These are phyloP conservation scores for Drosophila punjabiensis DNA, from an alignment of 1,140 invertebrate species.

Conservation along the genomic window DNA sequence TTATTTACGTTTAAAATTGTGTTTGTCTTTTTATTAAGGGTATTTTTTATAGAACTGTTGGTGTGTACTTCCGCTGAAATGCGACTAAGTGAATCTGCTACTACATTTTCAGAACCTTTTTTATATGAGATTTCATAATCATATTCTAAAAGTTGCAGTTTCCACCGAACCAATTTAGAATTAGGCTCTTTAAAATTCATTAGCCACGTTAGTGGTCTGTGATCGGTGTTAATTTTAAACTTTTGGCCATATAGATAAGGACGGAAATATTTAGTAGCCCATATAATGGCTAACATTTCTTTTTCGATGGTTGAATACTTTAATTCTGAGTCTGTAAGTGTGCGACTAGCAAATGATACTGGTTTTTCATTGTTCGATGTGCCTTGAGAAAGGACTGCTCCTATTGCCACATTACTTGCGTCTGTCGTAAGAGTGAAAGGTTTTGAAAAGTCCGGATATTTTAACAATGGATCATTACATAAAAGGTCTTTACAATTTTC, in stretches of 20 bases:
- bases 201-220: neutral
- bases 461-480: neutral
- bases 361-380: slow-evolving; percentile 2
- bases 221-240: neutral
- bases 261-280: neutral
- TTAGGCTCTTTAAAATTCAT: neutral
- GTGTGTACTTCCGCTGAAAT: slow-evolving; percentile 2
- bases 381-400: neutral
- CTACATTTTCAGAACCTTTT: neutral
- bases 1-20: slow-evolving; percentile 1
- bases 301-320: slow-evolving; percentile 24
- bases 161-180: neutral
- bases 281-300: slow-evolving; percentile 15
- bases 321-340: neutral
- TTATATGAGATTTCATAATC: neutral
- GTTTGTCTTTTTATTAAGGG: neutral
- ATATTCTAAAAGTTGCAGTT: neutral
- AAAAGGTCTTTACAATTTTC: neutral
- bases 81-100: neutral
- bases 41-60: neutral
- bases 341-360: slow-evolving; percentile 20
- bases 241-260: neutral
- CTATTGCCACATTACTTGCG: neutral
- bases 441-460: neutral
- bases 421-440: neutral